A percentile compares a stretch with the other conserved stretches of the same genome.
These are phyloP conservation scores for Leptothorax acervorum DNA, from an alignment of 2,888 invertebrate species.

Conservation along the genomic window DNA sequence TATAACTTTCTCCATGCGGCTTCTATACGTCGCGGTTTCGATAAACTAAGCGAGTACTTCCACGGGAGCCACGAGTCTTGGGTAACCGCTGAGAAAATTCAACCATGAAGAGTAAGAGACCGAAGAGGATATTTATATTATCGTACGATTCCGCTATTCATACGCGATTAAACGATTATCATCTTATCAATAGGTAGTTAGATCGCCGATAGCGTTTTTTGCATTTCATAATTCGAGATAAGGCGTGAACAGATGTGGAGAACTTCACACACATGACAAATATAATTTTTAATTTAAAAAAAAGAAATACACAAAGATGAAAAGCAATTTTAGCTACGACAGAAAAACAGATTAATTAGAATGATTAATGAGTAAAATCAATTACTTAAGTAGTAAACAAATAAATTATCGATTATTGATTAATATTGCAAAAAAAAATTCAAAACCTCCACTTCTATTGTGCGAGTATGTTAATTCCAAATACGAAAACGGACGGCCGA, in stretches of 20 bases:
- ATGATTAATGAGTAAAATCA: background rate
- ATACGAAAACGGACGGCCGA: background rate
- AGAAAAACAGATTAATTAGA: background rate
- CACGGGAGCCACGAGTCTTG: background rate
- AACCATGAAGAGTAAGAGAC: background rate
- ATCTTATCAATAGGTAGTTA: constrained; percentile 4
- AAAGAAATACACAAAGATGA: background rate
- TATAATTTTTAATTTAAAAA: background rate
- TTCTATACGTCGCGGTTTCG: constrained; percentile 9
- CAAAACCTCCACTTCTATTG: background rate
- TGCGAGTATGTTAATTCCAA: background rate
- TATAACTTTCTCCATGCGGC: constrained; percentile 31
- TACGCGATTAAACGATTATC: background rate
- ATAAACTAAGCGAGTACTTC: constrained; percentile 6
- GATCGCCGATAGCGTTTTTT: background rate
- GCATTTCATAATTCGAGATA: background rate
- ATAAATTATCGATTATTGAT: constrained; percentile 4
- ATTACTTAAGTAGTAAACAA: background rate
- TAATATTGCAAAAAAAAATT: background rate
- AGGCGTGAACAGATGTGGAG: background rate
- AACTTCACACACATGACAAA: background rate
- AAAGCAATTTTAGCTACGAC: background rate
- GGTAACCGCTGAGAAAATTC: constrained; percentile 14
- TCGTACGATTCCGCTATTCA: background rate
- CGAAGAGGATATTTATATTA: background rate